Percentiles rank a stretch among this genome's conserved stretches.
These are phyloP conservation scores for Melanerpes aurifrons DNA, from an alignment of 2,113 vertebrate species.

Conservation along the genomic window DNA sequence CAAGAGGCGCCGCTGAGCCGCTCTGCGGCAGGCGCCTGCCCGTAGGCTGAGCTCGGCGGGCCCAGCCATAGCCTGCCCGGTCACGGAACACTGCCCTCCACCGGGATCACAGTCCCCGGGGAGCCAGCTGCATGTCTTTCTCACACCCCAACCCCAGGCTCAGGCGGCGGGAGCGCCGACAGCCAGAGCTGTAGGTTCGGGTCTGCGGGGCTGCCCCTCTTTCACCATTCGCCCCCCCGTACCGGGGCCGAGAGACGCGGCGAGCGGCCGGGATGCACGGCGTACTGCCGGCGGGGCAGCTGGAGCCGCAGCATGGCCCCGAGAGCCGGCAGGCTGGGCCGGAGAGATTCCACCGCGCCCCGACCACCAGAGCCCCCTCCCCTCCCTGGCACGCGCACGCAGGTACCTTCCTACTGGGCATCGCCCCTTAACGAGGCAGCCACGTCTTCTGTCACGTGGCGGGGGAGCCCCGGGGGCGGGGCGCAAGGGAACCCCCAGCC, in stretches of 20 bases:
- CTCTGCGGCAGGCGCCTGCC: neutral
- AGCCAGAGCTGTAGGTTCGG: neutral
- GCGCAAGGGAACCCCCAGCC: neutral
- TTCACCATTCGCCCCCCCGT: neutral
- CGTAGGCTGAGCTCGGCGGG: neutral
- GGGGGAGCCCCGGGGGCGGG: neutral
- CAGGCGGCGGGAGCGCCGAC: too few relatives aligned
- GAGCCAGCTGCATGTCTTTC: too few relatives aligned
- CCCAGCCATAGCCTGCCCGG: too few relatives aligned
- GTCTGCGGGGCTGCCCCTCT: neutral
- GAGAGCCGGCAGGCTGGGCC: too few relatives aligned
- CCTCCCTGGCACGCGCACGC: neutral
- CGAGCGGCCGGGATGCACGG: neutral
- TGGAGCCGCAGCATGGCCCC: neutral
- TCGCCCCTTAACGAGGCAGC: neutral
- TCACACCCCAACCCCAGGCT: too few relatives aligned
- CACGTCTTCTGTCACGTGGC: conserved; percentile 11
- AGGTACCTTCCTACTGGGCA: conserved; percentile 53
- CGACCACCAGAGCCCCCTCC: neutral
- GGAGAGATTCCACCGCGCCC: too few relatives aligned
- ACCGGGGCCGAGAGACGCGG: neutral
- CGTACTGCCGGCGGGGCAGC: too few relatives aligned
- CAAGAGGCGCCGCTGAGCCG: neutral
- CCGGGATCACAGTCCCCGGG: neutral
- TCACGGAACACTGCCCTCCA: neutral